phyloP scores from a whole-genome alignment of 2,113 vertebrate genomes.

The Isurus oxyrinchus region DNA sequence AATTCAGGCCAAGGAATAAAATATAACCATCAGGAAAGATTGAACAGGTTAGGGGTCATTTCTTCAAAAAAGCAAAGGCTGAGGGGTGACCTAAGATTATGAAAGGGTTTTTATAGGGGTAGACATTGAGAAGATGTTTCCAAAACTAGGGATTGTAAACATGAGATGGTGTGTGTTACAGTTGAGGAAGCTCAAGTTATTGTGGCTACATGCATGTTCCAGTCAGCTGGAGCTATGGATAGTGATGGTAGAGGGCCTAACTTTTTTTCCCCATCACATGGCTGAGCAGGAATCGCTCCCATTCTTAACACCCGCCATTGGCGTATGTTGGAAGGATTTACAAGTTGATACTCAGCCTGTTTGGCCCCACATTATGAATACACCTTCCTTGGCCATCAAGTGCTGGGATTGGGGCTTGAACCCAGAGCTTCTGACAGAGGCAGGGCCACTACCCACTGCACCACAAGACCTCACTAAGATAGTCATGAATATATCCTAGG shows the following conservation, averaged over 20 bases:
- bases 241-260: not conserved
- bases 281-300: not conserved
- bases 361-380: too few relatives aligned
- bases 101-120: not conserved
- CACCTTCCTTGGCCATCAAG: too few relatives aligned
- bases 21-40: not conserved
- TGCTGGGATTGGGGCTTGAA: too few relatives aligned
- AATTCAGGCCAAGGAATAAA: not conserved
- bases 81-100: not conserved
- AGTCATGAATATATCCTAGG: not conserved
- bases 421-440: too few relatives aligned
- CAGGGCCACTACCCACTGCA: too few relatives aligned
- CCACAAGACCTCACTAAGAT: not conserved
- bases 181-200: not conserved
- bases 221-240: not conserved
- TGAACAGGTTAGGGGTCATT: not conserved
- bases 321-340: not conserved
- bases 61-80: not conserved
- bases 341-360: not conserved
- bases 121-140: not conserved
- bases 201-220: not conserved
- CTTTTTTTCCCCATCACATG: not conserved
- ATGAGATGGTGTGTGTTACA: not conserved
- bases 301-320: not conserved
- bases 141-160: not conserved